These are phyloP conservation scores for Drosophila nebulosa DNA, from an alignment of 1,140 invertebrate genomes.

Conservation along the genomic window DNA sequence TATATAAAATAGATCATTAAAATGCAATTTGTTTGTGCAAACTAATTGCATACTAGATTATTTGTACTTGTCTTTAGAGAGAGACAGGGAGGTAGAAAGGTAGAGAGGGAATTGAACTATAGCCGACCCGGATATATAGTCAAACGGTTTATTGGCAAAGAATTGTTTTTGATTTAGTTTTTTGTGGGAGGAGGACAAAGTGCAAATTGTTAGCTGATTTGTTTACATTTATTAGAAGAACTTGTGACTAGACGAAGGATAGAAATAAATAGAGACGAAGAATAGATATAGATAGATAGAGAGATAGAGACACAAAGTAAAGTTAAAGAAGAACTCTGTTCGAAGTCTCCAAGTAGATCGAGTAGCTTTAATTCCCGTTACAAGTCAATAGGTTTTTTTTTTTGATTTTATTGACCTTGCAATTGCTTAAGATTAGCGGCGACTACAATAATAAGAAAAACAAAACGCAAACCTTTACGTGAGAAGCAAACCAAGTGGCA, in stretches of 20 bases:
- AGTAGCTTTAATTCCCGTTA: not conserved
- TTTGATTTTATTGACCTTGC: constrained; percentile 50
- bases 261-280: constrained; percentile 8
- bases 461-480: constrained; percentile 16
- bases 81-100: too few relatives aligned
- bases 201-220: constrained; percentile 55
- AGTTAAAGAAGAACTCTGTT: too few relatives aligned
- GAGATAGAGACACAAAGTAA: too few relatives aligned
- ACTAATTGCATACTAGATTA: constrained; percentile 5
- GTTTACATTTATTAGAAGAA: constrained; percentile 62
- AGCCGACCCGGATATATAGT: constrained; percentile 27
- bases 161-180: not conserved
- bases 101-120: constrained; percentile 31
- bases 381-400: not conserved
- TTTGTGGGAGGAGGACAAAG: constrained; percentile 59
- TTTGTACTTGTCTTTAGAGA: not conserved
- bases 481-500: constrained; percentile 20
- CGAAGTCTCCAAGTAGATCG: too few relatives aligned
- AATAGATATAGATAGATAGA: not conserved
- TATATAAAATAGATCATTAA: constrained; percentile 9
- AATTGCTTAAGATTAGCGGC: constrained; percentile 35
- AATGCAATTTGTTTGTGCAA: constrained; percentile 28
- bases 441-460: not conserved
- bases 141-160: constrained; percentile 55
- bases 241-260: constrained; percentile 62